Base-by-base conservation (phyloP, 2,113 vertebrate genomes). In the Ptyas mucosa region DNA sequence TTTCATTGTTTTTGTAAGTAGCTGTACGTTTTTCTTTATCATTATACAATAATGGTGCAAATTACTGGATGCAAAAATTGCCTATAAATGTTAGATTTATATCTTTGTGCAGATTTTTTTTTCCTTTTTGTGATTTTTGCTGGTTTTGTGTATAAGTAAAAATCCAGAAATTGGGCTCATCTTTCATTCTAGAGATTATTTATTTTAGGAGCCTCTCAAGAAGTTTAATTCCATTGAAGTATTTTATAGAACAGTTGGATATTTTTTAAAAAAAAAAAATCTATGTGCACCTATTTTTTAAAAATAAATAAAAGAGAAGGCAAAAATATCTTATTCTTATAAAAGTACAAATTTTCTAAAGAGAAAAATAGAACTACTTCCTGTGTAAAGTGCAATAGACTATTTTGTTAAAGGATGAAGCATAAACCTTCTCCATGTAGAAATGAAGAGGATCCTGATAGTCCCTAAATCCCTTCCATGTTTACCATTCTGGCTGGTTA, bases 181-280 rank as follows among this genome's bases (percentile, higher is more conserved):
- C 87, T 93, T 96, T 96, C 95, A 93, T 95, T 96, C 91, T 92
- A 96, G 92, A 95, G 89, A 81, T 49, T 51, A 95, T 91, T 75
- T 90, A 90, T 94, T 96, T 95, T 88, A 95, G 91, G 85, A 95
- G 92, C 53, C 75, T 91, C 29, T 91, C 34, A 53, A 85, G 53
- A 53, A 85, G 3, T n/a, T 91, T 46, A 29, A 55, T 91, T 91
- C 10, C 43, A 24, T 29, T 91, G 51, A 91, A 57, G 53, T 46
- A 55, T 85, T 91, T 43, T 53, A 39, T 20, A 85, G 39, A 53
- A 26, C 7, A 14, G 7, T 18, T 75, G 51, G n/a, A n/a, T n/a
- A n/a, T n/a, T n/a, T n/a, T n/a, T n/a, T n/a, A n/a, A n/a, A n/a
- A n/a, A n/a, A n/a, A n/a, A n/a, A n/a, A n/a, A n/a, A n/a, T n/a